Base-by-base conservation (phyloP, 2,888 invertebrate genomes). In the Tetrapedia diversipes region DNA sequence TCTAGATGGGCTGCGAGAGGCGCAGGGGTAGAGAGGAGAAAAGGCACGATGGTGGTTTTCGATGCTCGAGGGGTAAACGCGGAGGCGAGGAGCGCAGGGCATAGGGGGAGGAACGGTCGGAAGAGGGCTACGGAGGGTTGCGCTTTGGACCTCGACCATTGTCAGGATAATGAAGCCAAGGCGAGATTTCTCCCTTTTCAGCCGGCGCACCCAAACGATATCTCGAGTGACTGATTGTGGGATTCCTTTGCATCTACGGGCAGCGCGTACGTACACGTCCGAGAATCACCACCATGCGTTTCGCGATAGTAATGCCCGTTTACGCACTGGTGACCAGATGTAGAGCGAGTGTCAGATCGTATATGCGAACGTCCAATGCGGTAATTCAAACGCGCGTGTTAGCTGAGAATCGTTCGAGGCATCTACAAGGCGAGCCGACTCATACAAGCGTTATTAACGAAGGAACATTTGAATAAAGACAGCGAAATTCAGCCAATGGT, bases 101-200 rank as follows among this genome's bases (percentile, higher is more conserved):
- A 43, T 56, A 53, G 49, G 39, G 37, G 56, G n/a, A n/a, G n/a
- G n/a, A n/a, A n/a, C n/a, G n/a, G 59, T 59, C 61, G 63, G 71
- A 80, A 71, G 77, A 56, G 64, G 59, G 57, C 64, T 59, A 47
- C 37, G 57, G 65, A 66, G 65, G 65, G 57, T 65, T 75, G 75
- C 72, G 82, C 83, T 82, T 82, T 81, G 79, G 83, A 80, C 79
- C 70, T 60, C 79, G 77, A 79, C 85, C 78, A 88, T 87, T 89
- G 86, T 87, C 81, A 83, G 73, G 84, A 88, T 88, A 88, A 89
- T 84, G 88, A 88, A 88, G 86, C 87, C 84, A 85, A 88, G 85
- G 86, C 86, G 86, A 85, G 86, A 86, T 87, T 86, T 87, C 84
- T 83, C 81, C 77, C 84, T 83, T 86, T 87, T 86, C 83, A 86